These are phyloP conservation scores for Ceyx margarethae DNA, from an alignment of 2,113 vertebrate genomes.

Conservation along the genomic window DNA sequence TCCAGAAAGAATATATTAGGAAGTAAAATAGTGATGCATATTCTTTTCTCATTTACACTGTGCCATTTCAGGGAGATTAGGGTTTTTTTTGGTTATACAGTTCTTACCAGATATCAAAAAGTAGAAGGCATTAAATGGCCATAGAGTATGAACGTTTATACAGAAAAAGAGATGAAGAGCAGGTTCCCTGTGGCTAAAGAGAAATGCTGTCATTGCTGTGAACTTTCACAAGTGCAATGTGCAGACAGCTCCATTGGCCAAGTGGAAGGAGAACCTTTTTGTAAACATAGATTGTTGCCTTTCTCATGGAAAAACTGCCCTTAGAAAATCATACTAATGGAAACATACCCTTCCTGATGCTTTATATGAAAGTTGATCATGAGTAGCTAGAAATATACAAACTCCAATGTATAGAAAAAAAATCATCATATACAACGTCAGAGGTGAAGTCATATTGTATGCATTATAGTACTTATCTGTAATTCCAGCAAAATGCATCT, in stretches of 20 bases:
- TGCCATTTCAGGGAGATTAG: neutral
- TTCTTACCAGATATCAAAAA: neutral
- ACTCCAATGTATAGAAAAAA: neutral
- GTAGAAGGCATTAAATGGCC: neutral
- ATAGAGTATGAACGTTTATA: neutral
- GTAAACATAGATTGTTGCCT: neutral
- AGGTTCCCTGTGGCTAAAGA: neutral
- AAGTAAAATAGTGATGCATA: neutral
- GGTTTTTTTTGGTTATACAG: fast-evolving
- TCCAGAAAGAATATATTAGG: neutral
- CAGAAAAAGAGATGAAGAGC: neutral
- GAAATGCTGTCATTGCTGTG: neutral
- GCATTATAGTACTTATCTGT: neutral
- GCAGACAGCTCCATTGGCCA: neutral
- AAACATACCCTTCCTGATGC: neutral
- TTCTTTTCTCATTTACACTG: neutral
- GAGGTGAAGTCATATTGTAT: neutral
- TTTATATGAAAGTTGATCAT: neutral
- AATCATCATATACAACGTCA: fast-evolving
- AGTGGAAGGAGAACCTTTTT: neutral
- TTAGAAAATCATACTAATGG: neutral
- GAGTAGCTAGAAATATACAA: neutral
- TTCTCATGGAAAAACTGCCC: neutral
- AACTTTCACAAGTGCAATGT: neutral
- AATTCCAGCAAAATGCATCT: neutral